Percentiles rank a stretch among this genome's conserved stretches.
Evolutionary conservation across 2,113 vertebrate species (phyloP).

Genomic region (human): GRCh38 chr5:159532001-159532500

Average conservation of each 20-base stretch:
- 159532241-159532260: neutral
- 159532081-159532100: neutral
- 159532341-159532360: neutral
- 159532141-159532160: neutral
- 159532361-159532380: neutral
- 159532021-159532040: neutral
- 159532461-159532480: neutral
- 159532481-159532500: neutral
- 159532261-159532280: neutral
- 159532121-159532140: constrained; percentile 15
- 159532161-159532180: neutral
- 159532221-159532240: neutral
- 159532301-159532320: neutral
- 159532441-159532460: constrained; percentile 24
- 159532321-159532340: neutral
- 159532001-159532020: neutral
- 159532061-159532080: neutral
- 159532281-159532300: neutral
- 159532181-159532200: neutral
- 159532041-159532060: neutral
- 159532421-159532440: neutral
- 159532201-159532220: neutral
- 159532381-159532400: neutral
- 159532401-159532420: neutral
- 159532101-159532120: neutral